Conservation (phyloP, 2,888 invertebrate species). For the Ophion obscuratus region DNA sequence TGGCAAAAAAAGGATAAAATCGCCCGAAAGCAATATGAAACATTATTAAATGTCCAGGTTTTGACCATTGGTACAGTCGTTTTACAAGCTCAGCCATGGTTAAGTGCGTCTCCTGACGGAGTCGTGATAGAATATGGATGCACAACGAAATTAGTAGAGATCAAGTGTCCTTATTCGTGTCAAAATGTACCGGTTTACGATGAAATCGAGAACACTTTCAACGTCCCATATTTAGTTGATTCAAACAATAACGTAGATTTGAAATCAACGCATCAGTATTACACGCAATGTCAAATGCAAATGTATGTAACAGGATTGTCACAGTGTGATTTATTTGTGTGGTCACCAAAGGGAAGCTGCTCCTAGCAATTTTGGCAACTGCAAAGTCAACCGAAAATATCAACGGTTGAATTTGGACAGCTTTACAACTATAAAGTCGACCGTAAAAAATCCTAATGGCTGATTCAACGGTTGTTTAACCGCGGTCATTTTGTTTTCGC, state of each 20-base stretch:
- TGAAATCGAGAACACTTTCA: slow-evolving; percentile 9
- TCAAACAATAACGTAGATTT: slow-evolving; percentile 9
- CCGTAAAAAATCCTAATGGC: too few species aligned
- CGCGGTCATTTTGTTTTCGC: too few species aligned
- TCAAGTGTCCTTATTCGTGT: slow-evolving; percentile 63
- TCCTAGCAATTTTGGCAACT: too few species aligned
- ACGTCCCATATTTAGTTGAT: slow-evolving; percentile 30
- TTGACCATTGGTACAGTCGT: slow-evolving; percentile 43
- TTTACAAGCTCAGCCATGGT: slow-evolving; percentile 55
- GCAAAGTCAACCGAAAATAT: too few species aligned
- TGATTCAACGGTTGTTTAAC: too few species aligned
- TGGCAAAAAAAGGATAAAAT: slow-evolving; percentile 25
- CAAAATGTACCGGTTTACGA: slow-evolving; percentile 41
- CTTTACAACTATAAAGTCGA: too few species aligned
- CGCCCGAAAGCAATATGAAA: slow-evolving; percentile 16
- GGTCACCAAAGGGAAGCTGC: slow-evolving; percentile 35
- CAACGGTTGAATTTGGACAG: too few species aligned
- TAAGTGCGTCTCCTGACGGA: slow-evolving; percentile 57
- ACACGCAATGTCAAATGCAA: slow-evolving; percentile 52
- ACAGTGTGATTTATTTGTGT: slow-evolving; percentile 52
- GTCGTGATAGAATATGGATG: slow-evolving; percentile 59
- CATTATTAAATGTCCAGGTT: slow-evolving; percentile 22
- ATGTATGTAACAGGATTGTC: slow-evolving; percentile 53
- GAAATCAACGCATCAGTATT: slow-evolving; percentile 36
- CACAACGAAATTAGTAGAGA: slow-evolving; percentile 52